phyloP scores from a whole-genome alignment of 2,113 vertebrate genomes.

The Protomyctophum bolini region DNA sequence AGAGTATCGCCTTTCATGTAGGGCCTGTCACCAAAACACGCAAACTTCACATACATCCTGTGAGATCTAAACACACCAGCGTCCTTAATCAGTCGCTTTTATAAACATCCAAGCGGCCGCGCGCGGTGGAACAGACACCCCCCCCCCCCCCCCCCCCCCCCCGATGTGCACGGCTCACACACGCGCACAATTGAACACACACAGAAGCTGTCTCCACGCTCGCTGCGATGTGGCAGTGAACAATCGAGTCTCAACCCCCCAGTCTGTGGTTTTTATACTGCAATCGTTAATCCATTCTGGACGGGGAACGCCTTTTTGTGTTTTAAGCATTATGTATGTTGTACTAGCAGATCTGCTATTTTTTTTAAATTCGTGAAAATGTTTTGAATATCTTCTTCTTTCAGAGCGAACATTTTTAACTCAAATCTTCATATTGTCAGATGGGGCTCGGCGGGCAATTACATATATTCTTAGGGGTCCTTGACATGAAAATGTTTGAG shows the following conservation, averaged over 20 bases:
- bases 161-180: constrained; percentile 10
- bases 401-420: no score
- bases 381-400: no score
- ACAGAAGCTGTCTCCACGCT: constrained; percentile 18
- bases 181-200: constrained; percentile 9
- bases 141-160: constrained; percentile 9
- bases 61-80: constrained; percentile 66
- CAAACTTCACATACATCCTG: constrained; percentile 70
- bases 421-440: no score
- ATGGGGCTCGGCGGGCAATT: no score
- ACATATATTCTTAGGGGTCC: no score
- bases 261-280: no score
- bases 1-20: constrained; percentile 66
- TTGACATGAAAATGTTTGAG: no score
- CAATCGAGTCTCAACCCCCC: background rate
- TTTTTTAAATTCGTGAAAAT: no score
- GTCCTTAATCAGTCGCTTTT: constrained; percentile 67
- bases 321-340: no score
- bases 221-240: constrained; percentile 47
- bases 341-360: no score
- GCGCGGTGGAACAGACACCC: constrained; percentile 37
- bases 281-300: no score
- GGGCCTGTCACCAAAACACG: constrained; percentile 63
- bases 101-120: constrained; percentile 63
- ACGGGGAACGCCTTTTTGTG: no score